phyloP scores from a whole-genome alignment of 2,797 vertebrate genomes.

The Rhinichthys osculus region DNA sequence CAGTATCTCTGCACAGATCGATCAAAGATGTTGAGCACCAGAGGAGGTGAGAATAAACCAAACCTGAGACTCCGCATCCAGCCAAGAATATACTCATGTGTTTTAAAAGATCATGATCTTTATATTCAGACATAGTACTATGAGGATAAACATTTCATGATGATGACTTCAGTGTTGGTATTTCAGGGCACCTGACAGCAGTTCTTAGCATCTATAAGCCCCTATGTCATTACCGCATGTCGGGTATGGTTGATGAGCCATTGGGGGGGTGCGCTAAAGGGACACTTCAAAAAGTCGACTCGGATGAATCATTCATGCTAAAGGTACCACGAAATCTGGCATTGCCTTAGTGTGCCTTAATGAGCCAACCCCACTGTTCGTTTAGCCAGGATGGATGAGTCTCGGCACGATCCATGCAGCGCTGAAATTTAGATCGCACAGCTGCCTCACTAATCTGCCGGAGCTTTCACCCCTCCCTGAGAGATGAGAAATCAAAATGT shows the following conservation, averaged over 20 bases:
- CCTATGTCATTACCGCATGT: slow-evolving; percentile 54
- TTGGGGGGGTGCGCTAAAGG: slow-evolving; percentile 39
- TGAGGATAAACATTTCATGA: background rate
- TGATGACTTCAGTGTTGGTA: slow-evolving; percentile 9
- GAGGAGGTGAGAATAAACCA: background rate
- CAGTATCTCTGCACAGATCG: slow-evolving; percentile 4
- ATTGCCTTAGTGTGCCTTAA: slow-evolving; percentile 24
- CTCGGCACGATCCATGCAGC: slow-evolving; percentile 46
- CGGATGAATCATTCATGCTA: slow-evolving; percentile 71
- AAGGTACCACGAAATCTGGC: slow-evolving; percentile 59
- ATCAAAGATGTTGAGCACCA: background rate
- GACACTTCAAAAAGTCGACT: slow-evolving; percentile 68
- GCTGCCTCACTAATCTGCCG: slow-evolving; percentile 18
- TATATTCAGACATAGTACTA: slow-evolving; percentile 8
- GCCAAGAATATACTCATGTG: background rate
- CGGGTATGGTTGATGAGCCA: slow-evolving; percentile 51
- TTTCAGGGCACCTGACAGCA: slow-evolving; percentile 20
- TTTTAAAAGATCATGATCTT: slow-evolving; percentile 3
- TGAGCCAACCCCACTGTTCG: slow-evolving; percentile 62
- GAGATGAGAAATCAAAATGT: slow-evolving; percentile 54
- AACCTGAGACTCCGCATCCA: background rate
- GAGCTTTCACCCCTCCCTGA: slow-evolving; percentile 46
- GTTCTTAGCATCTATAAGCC: slow-evolving; percentile 6
- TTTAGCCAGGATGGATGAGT: slow-evolving; percentile 55
- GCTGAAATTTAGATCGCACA: slow-evolving; percentile 70